phyloP scores from a whole-genome alignment of 2,113 vertebrate species.

The Chamaea fasciata region DNA sequence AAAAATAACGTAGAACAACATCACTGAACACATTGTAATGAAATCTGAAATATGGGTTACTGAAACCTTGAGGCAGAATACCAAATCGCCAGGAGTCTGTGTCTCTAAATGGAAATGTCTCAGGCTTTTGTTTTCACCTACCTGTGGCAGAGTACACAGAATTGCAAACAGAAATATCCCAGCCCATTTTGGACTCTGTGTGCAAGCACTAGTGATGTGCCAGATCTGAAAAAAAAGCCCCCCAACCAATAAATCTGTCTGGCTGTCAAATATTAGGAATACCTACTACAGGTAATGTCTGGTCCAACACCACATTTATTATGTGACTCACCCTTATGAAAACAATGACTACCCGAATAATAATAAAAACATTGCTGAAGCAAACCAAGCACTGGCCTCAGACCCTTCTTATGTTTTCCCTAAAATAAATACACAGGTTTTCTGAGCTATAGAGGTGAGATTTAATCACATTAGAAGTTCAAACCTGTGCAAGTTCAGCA shows the following conservation, averaged over 20 bases:
- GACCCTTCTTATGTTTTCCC: background rate
- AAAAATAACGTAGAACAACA: conserved; percentile 21
- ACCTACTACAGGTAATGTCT: background rate
- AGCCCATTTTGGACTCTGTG: background rate
- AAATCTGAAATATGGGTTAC: background rate
- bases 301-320: background rate
- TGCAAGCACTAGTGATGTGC: background rate
- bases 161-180: background rate
- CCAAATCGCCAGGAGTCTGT: background rate
- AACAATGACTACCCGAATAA: background rate
- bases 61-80: background rate
- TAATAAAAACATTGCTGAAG: background rate
- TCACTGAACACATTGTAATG: background rate
- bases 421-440: background rate
- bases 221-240: background rate
- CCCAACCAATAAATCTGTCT: background rate
- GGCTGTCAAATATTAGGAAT: background rate
- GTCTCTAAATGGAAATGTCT: background rate
- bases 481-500: background rate
- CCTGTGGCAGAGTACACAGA: background rate
- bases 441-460: background rate
- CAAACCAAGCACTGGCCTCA: background rate
- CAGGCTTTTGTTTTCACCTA: background rate
- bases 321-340: background rate
- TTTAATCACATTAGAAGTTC: background rate